These are phyloP conservation scores for Drosophila chauvacae DNA, from an alignment of 1,140 invertebrate species.

Conservation along the genomic window DNA sequence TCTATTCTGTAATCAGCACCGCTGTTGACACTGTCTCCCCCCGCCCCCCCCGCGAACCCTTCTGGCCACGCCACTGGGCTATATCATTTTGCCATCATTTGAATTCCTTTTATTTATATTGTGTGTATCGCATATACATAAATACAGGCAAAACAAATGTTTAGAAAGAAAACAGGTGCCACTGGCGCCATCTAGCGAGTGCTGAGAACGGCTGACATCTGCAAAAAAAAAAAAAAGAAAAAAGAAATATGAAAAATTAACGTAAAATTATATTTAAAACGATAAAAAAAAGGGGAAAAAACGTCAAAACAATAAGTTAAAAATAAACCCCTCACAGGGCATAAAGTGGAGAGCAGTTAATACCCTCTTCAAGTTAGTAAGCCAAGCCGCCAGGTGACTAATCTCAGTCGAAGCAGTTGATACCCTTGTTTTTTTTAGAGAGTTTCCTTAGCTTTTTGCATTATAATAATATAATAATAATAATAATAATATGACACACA, in stretches of 20 bases:
- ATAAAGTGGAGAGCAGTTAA: slow-evolving; percentile 4
- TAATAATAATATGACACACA: neutral
- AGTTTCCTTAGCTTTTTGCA: neutral
- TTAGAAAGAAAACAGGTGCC: neutral
- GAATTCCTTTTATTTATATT: slow-evolving; percentile 32
- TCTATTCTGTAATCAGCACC: slow-evolving; percentile 49
- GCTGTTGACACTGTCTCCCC: slow-evolving; percentile 25
- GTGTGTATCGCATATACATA: slow-evolving; percentile 12
- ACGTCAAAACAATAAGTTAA: slow-evolving; percentile 7
- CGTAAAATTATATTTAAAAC: slow-evolving; percentile 5
- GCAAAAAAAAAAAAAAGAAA: neutral
- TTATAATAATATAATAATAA: neutral
- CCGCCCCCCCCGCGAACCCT: neutral
- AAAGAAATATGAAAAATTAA: neutral
- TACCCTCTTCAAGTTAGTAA: slow-evolving; percentile 4
- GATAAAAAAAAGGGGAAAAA: neutral
- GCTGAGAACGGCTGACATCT: neutral
- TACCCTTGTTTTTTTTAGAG: neutral
- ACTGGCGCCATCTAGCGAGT: slow-evolving; percentile 17
- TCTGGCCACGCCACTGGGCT: neutral
- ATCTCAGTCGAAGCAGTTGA: neutral
- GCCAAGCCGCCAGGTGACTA: slow-evolving; percentile 2
- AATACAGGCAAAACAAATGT: slow-evolving; percentile 6
- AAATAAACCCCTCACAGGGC: neutral
- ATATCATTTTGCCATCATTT: slow-evolving; percentile 44